A percentile compares a stretch with the other conserved stretches of the same genome.
Conservation (phyloP, 1,140 invertebrate genomes). For the Orius insidiosus region DNA sequence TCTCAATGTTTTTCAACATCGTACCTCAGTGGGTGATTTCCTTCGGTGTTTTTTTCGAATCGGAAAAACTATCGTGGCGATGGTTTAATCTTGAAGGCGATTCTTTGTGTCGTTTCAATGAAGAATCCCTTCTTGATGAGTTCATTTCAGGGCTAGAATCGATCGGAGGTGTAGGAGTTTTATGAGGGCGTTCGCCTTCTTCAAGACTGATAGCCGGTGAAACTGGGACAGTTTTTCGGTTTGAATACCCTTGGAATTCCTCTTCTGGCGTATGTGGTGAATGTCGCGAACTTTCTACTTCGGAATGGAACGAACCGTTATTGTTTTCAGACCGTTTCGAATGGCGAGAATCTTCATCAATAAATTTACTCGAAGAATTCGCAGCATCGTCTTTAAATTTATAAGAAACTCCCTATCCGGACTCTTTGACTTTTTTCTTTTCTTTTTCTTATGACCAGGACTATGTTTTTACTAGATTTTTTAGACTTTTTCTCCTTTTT, state of each 20-base stretch:
- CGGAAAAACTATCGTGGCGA: too few species aligned
- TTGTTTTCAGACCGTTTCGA: too few species aligned
- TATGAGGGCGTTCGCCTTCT: slow-evolving; percentile 9
- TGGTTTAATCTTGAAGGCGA: too few species aligned
- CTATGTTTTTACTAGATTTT: slow-evolving; percentile 16
- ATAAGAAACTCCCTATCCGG: neutral
- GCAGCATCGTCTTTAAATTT: too few species aligned
- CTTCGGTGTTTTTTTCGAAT: too few species aligned
- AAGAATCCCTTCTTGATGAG: neutral
- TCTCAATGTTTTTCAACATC: neutral
- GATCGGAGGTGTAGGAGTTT: neutral
- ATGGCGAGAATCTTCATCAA: too few species aligned
- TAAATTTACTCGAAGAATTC: too few species aligned
- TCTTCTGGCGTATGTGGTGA: neutral
- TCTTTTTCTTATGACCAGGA: slow-evolving; percentile 17
- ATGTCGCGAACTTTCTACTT: too few species aligned
- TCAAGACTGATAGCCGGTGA: slow-evolving; percentile 2
- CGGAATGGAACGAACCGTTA: too few species aligned
- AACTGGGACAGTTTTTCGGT: too few species aligned
- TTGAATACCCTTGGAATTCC: neutral
- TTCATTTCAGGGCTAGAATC: neutral
- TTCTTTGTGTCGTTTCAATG: too few species aligned
- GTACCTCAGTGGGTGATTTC: too few species aligned
- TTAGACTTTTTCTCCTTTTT: slow-evolving; percentile 15
- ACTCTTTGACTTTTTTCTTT: slow-evolving; percentile 15